phyloP scores from a whole-genome alignment of 2,797 vertebrate species.

The Eupleurogrammus muticus region DNA sequence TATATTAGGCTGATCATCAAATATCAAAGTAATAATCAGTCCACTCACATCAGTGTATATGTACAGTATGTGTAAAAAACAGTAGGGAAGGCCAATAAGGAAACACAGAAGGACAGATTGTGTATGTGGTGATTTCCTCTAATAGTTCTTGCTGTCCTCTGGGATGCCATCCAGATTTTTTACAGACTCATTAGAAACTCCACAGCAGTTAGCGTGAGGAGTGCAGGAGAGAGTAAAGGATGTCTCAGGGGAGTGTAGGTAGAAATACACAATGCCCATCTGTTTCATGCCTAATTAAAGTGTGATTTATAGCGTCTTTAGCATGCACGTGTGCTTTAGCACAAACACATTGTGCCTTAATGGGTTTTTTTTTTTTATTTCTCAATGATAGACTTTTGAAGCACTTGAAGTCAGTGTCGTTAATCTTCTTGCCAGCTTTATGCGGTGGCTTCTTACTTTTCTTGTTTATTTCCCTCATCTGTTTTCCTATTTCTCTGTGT shows the following conservation, averaged over 20 bases:
- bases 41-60: not conserved
- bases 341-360: conserved; percentile 5
- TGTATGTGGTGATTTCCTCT: conserved; percentile 13
- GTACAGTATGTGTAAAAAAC: not conserved
- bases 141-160: conserved; percentile 28
- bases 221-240: not conserved
- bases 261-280: conserved; percentile 46
- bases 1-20: not conserved
- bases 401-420: not conserved
- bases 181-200: conserved; percentile 43
- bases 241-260: conserved; percentile 37
- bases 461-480: not conserved
- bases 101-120: not conserved
- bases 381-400: conserved; percentile 1
- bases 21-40: not conserved
- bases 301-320: conserved; percentile 26
- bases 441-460: not conserved
- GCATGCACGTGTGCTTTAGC: conserved; percentile 9
- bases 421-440: not conserved
- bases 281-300: conserved; percentile 40
- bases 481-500: not conserved
- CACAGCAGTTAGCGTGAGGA: conserved; percentile 18
- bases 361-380: conserved; percentile 18
- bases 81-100: too few species aligned
- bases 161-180: conserved; percentile 38